phyloP scores from a whole-genome alignment of 2,797 vertebrate genomes.

The Fundulus diaphanus region DNA sequence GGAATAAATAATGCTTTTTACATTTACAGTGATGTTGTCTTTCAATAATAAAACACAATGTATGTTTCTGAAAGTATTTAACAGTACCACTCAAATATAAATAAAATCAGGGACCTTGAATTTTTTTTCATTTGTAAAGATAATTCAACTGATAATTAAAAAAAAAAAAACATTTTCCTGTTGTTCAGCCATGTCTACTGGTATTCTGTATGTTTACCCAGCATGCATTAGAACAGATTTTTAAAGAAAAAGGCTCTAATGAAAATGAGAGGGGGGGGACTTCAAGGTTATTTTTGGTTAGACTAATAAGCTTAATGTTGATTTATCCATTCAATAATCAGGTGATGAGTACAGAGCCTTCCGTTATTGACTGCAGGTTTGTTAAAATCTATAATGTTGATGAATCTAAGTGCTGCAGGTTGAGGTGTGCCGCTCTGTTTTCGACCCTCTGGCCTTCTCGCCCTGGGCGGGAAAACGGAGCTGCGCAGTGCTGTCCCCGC shows the following conservation, averaged over 20 bases:
- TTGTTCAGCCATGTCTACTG: neutral
- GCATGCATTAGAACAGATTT: too few relatives aligned
- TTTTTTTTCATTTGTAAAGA: neutral
- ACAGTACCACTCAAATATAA: neutral
- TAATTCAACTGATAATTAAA: neutral
- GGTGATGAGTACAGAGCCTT: neutral
- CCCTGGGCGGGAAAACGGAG: conserved; percentile 42
- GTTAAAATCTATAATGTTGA: neutral
- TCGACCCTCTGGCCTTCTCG: too few relatives aligned
- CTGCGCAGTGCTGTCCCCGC: neutral
- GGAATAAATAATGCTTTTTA: conserved; percentile 37
- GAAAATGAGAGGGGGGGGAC: neutral
- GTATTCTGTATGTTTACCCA: neutral
- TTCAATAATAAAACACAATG: neutral
- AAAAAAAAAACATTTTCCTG: too few relatives aligned
- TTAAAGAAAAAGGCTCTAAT: neutral
- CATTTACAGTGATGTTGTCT: neutral
- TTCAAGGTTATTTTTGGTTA: neutral
- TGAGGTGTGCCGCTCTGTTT: too few relatives aligned
- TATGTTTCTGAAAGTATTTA: neutral
- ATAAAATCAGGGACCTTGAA: neutral
- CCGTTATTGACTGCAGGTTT: neutral
- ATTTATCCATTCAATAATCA: neutral
- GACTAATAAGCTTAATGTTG: neutral
- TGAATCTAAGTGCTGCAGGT: too few relatives aligned